Evolutionary conservation across 2,888 invertebrate species (phyloP), one percentile per base, ranked within the genome.

Genomic region (Willowsia nigromaculata): DNA sequence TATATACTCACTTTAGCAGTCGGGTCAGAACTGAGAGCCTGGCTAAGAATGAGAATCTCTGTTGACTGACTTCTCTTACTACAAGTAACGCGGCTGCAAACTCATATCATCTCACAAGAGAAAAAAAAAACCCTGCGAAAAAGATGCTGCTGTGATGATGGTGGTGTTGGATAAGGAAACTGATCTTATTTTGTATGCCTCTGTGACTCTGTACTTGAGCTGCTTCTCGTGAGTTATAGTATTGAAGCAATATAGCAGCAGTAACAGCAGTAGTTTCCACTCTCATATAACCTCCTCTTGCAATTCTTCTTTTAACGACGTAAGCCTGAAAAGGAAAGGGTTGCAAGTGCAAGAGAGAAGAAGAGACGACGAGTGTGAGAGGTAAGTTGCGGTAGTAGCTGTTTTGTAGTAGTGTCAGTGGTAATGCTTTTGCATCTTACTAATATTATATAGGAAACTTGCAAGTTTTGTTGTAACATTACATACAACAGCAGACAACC

Each of bases 11-110:
- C 71, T 56, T 84, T 84, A 74, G 84, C 84, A 84, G 84, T 84
- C 84, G 50, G 56, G 71, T 84, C 84, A 84, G 53, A 84, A 84
- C 84, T 84, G 84, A 47, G 84, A 84, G 84, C 27, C 50, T 83
- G 47, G 50, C 50, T 25, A 33, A 84, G 74, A 84, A 84, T 71
- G 74, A 53, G 84, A 84, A 84, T 84, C 84, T 74, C 84, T 84
- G 74, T 53, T 53, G 81, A 62, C 81, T 40, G 40, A 27, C 50
- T 37, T 6, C 18, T 0, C 50, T n/a, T 18, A 81, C 71, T 71
- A n/a, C n/a, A n/a, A n/a, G n/a, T n/a, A n/a, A n/a, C n/a, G 18
- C 30, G 1, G n/a, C 27, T 62, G 15, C 30, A 2, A 7, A 27
- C n/a, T n/a, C 30, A 62, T 5, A 62, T 1, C 13, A 30, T 68